Conservation (phyloP, 2,113 vertebrate species). For the Catharus bicknelli region DNA sequence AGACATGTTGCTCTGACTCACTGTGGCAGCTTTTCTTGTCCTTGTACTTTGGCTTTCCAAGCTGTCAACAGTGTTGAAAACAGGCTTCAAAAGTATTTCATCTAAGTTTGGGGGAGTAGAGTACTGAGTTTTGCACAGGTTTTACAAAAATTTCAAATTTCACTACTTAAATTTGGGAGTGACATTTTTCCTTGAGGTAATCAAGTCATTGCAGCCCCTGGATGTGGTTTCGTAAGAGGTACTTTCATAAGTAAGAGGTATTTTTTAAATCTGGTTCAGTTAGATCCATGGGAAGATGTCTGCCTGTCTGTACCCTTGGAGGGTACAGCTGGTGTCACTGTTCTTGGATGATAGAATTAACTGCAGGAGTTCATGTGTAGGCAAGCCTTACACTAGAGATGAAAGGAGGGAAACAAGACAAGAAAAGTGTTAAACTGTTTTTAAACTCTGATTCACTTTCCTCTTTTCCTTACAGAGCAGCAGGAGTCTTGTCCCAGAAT, state of each 20-base stretch:
- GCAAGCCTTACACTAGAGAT: constrained; percentile 27
- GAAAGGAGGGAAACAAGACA: constrained; percentile 17
- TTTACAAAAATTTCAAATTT: not conserved
- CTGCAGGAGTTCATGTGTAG: constrained; percentile 2
- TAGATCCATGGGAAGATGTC: not conserved
- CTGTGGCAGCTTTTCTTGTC: not conserved
- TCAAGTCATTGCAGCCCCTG: not conserved
- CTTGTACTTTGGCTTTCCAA: constrained; percentile 5
- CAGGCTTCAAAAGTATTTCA: not conserved
- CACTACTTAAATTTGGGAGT: not conserved
- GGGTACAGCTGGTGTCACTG: not conserved
- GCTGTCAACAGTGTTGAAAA: not conserved
- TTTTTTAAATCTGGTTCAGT: not conserved
- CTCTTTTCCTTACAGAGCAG: constrained; percentile 26
- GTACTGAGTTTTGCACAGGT: not conserved
- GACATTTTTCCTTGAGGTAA: not conserved
- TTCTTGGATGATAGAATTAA: not conserved
- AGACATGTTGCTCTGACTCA: not conserved
- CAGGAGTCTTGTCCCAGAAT: constrained; percentile 46
- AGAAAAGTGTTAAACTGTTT: constrained; percentile 32
- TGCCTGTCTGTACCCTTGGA: not conserved
- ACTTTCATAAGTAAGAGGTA: not conserved
- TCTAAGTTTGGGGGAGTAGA: not conserved
- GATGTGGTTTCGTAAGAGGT: not conserved
- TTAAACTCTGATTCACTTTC: constrained; percentile 51